Conservation (phyloP, 2,888 invertebrate species). For the Xestia rhomboidea region DNA sequence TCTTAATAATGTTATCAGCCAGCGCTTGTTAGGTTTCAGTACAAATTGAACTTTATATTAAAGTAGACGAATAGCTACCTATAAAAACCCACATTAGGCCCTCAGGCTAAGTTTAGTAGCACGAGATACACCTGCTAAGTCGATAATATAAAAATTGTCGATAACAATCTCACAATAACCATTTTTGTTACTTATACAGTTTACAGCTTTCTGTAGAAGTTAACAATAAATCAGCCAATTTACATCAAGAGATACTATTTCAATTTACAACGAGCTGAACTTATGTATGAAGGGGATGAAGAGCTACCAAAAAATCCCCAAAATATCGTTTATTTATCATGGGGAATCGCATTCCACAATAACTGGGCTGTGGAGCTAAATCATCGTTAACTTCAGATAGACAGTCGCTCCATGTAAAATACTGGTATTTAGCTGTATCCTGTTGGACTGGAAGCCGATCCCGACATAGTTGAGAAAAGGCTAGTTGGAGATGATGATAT, state of each 20-base stretch:
- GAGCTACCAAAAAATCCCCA: no score
- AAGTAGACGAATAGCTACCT: not conserved
- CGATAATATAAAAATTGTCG: constrained; percentile 4
- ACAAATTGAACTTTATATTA: not conserved
- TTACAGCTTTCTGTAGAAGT: constrained; percentile 1
- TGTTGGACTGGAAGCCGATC: not conserved
- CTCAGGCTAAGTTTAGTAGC: not conserved
- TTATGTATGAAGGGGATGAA: no score
- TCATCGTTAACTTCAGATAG: not conserved
- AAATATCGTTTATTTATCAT: not conserved
- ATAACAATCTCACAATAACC: not conserved
- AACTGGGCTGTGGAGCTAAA: not conserved
- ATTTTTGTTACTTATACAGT: not conserved
- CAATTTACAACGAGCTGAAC: not conserved
- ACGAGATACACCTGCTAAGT: not conserved
- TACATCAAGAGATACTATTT: not conserved
- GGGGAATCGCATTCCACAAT: not conserved
- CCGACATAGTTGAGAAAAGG: not conserved
- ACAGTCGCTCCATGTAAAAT: not conserved
- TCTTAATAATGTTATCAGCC: not conserved
- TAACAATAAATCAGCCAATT: not conserved
- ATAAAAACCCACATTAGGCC: not conserved
- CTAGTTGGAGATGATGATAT: not conserved
- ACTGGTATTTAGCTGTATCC: not conserved
- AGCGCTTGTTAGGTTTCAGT: not conserved